Evolutionary conservation across 2,888 invertebrate genomes (phyloP), one percentile per base, ranked within the genome.

Genomic region (Saturnia japonica): DNA sequence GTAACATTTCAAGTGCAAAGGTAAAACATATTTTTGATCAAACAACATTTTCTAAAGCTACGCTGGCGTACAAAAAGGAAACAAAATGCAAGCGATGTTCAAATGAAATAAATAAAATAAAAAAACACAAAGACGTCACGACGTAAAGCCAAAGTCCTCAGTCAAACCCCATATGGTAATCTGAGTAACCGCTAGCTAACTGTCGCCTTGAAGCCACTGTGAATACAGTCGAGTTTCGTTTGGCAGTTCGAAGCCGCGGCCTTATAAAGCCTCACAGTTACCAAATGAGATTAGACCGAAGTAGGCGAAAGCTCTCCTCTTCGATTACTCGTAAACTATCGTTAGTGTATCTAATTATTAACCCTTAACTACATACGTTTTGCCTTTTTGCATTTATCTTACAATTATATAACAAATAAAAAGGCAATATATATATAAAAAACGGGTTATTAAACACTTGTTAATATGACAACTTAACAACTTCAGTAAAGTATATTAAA

Each of bases 241-340:
- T 78, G 84, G 79, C 84, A 83, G 78, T 69, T 74, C 79, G 80
- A 79, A 75, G 80, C 78, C 86, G 84, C 86, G 84, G 80, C 84
- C 84, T 86, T 83, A 81, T 78, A 79, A 93, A 89, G 94, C 95
- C 98, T 97, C 98, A 98, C 97, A 97, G 97, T 98, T 98, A 98
- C 98, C 97, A 97, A 97, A 97, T 98, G 98, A 98, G 98, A 98
- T 98, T 98, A 97, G 95, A 96, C 96, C 95, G 96, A 95, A 94
- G 93, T 90, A 93, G 92, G 93, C 90, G 80, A 72, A 93, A 93
- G 91, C 91, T 89, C 82, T 81, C 71, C 76, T 82, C 83, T 84
- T 81, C 78, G 76, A 68, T 70, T 81, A 70, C 19, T 47, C 16
- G 11, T 57, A 60, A 60, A 25, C 28, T 60, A 60, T 60, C 14